phyloP scores from a whole-genome alignment of 2,113 vertebrate genomes.

The Apaloderma vittatum region DNA sequence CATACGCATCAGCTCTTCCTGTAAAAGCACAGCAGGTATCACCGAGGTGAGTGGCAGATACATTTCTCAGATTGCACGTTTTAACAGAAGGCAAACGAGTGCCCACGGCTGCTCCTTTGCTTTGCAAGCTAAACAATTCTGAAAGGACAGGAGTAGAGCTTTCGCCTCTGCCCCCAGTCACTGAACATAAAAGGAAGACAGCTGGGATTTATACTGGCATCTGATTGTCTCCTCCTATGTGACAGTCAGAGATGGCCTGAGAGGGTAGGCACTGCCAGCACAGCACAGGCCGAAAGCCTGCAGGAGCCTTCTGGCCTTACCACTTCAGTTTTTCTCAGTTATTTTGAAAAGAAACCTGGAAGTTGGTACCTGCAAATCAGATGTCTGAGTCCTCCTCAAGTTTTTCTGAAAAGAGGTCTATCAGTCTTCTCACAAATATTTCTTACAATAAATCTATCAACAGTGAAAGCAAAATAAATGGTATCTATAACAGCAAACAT shows the following conservation, averaged over 20 bases:
- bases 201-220: background rate
- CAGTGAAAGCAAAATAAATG: constrained; percentile 1
- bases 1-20: background rate
- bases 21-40: background rate
- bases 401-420: background rate
- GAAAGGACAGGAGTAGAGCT: background rate
- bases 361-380: background rate
- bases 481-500: background rate
- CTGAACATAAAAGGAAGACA: background rate
- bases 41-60: background rate
- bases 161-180: background rate
- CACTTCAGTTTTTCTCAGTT: background rate
- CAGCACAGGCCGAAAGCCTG: background rate
- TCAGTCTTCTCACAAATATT: background rate
- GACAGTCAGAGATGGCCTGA: background rate
- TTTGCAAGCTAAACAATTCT: background rate
- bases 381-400: background rate
- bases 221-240: background rate
- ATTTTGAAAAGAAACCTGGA: constrained; percentile 2
- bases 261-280: background rate
- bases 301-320: background rate
- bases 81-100: background rate
- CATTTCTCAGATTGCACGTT: background rate
- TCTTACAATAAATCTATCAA: constrained; percentile 3
- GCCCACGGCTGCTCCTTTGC: background rate